These are phyloP conservation scores for Ariolimax columbianus DNA, from an alignment of 2,888 invertebrate genomes.

Conservation along the genomic window DNA sequence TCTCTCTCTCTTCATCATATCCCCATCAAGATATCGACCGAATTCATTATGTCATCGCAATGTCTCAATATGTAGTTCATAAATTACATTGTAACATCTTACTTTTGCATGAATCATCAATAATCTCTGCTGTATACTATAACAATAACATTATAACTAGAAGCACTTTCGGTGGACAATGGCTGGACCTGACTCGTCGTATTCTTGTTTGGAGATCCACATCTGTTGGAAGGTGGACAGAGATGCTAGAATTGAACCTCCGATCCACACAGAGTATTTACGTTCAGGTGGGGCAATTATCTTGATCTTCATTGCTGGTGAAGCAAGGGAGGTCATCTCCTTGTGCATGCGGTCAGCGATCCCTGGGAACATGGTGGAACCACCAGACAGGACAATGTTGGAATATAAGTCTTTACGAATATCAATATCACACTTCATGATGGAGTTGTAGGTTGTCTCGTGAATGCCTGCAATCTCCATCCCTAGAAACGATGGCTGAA, in stretches of 20 bases:
- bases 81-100: too few relatives aligned
- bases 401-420: not conserved
- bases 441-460: not conserved
- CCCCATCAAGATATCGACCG: too few relatives aligned
- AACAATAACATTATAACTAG: conserved; percentile 82
- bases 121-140: conserved; percentile 81
- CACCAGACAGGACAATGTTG: conserved; percentile 87
- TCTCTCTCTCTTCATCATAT: too few relatives aligned
- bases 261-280: not conserved
- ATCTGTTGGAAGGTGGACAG: not conserved
- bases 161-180: not conserved
- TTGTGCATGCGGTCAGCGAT: not conserved
- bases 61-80: too few relatives aligned
- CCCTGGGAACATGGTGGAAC: conserved; percentile 91
- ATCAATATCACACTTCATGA: conserved; percentile 11
- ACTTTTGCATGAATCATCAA: too few relatives aligned
- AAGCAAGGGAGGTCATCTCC: not conserved
- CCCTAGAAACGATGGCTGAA: conserved; percentile 75
- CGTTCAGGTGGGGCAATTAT: not conserved
- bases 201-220: not conserved
- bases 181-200: not conserved
- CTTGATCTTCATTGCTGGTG: conserved; percentile 74
- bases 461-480: conserved; percentile 61
- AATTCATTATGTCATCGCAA: too few relatives aligned
- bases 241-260: not conserved